Evolutionary conservation across 2,113 vertebrate species (phyloP), one percentile per base, ranked within the genome.

Genomic region (Coregonus clupeaformis): DNA sequence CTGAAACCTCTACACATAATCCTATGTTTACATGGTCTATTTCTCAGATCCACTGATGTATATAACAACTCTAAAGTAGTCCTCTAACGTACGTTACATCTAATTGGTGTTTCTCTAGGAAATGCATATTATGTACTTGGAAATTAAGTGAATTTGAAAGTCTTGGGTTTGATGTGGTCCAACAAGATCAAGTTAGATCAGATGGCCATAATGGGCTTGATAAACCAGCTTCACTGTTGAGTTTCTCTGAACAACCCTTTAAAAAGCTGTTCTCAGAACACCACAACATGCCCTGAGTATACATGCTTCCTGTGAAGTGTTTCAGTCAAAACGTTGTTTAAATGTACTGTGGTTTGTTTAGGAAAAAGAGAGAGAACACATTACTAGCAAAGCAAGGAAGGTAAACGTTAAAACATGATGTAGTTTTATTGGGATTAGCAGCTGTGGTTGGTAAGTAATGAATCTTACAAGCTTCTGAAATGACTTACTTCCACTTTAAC

Each of bases 251-350:
- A 60, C 20, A 3, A 22, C 18, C 18, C n/a, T 60, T 60, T 22
- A 60, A 13, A 60, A 60, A 60, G 57, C n/a, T n/a, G 6, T 60
- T 60, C 18, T n/a, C n/a, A 60, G 57, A 60, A 60, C 57, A 60
- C 57, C n/a, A 60, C 57, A 60, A 7, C 18, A 22, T 22, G 2
- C n/a, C 57, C n/a, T 22, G 18, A 22, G 57, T 60, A 60, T 22
- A 60, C 20, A 55, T 55, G 12, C 52, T 55, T 16, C 57, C 72
- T 45, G 18, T 55, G n/a, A 57, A 45, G 9, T 20, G 14, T 42
- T 45, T 32, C 42, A 47, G 29, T 36, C 22, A 13, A 64, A 72
- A 49, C 55, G 11, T 18, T 55, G 36, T 42, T 20, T 83, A 65
- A 32, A 64, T 42, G 16, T 16, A 16, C 36, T 42, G 0, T 42